Percentiles rank a stretch among this genome's conserved stretches.
Evolutionary conservation across 2,113 vertebrate species (phyloP).

Genomic region (Psettodes erumei): DNA sequence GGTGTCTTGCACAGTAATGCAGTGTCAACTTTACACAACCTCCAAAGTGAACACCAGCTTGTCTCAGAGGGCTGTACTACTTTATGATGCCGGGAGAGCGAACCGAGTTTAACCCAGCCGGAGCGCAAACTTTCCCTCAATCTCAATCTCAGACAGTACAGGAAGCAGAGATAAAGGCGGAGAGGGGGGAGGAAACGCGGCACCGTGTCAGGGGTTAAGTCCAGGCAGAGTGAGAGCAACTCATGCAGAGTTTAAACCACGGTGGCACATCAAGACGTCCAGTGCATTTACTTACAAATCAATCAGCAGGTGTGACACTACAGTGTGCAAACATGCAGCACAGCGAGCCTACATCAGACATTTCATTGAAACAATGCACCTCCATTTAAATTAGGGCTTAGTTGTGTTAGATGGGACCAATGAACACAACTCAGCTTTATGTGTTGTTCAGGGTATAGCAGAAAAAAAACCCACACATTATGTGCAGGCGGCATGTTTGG

Average conservation of each 20-base stretch:
- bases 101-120: not conserved
- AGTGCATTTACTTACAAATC: not conserved
- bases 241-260: conserved; percentile 11
- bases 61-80: not conserved
- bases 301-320: not conserved
- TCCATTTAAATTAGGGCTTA: not conserved
- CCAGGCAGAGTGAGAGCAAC: conserved; percentile 25
- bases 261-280: not conserved
- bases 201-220: conserved; percentile 19
- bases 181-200: conserved; percentile 8
- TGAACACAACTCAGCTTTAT: not conserved
- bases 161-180: conserved; percentile 11
- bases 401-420: not conserved
- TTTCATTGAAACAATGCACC: not conserved
- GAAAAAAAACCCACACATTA: not conserved
- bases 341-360: not conserved
- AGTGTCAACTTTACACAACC: no score
- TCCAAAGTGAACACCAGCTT: not conserved
- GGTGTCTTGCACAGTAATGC: not conserved
- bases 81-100: not conserved
- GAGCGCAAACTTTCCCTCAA: conserved; percentile 16
- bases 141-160: conserved; percentile 18
- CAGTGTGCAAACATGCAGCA: not conserved
- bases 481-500: not conserved
- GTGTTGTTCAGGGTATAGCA: not conserved